Conservation (phyloP, 2,888 invertebrate genomes). For the Rhaphigaster nebulosa region DNA sequence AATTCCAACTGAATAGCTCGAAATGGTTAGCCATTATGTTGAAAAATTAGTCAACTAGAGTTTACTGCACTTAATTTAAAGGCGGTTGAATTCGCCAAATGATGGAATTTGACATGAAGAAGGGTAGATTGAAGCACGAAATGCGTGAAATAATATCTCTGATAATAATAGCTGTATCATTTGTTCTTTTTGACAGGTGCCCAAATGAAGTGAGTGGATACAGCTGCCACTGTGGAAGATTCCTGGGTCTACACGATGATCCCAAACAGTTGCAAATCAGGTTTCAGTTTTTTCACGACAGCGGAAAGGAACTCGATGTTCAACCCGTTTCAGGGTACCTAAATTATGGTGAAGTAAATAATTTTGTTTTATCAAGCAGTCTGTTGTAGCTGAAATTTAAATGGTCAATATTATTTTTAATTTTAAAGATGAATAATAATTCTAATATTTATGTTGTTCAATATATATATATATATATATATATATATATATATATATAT, state of each 20-base stretch:
- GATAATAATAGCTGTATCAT: background rate
- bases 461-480: too few species aligned
- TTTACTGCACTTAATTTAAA: too few species aligned
- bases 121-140: background rate
- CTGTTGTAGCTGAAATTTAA: background rate
- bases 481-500: too few species aligned
- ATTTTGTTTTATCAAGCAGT: background rate
- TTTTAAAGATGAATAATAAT: too few species aligned
- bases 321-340: background rate
- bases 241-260: background rate
- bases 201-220: background rate
- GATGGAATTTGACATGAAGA: too few species aligned
- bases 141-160: background rate
- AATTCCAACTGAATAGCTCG: too few species aligned
- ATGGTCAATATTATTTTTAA: background rate
- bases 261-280: background rate
- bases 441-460: too few species aligned
- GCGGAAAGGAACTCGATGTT: background rate
- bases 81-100: too few species aligned
- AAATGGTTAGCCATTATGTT: too few species aligned
- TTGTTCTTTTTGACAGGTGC: background rate
- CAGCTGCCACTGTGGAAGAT: background rate
- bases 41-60: too few species aligned
- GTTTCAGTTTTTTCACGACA: background rate
- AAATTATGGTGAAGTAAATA: constrained; percentile 18